Percentiles rank a stretch among this genome's conserved stretches.
Conservation (phyloP, 1,140 invertebrate species). For the Prorops nasuta region DNA sequence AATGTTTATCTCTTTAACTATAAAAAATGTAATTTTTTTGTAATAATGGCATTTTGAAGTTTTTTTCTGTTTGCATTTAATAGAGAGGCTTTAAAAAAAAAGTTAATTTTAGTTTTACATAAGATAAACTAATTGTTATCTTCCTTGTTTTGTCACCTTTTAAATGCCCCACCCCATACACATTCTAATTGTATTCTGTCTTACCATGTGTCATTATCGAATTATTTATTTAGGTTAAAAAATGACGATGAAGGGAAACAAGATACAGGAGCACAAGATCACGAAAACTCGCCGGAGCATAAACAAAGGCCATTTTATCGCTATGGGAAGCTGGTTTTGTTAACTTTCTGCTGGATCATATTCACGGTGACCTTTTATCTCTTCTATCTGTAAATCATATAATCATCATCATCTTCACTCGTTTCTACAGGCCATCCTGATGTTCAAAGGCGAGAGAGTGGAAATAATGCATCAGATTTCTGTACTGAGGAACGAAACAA, state of each 20-base stretch:
- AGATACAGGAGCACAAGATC: conserved; percentile 5
- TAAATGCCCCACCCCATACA: no score
- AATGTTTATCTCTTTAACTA: no score
- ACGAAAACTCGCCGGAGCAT: conserved; percentile 6
- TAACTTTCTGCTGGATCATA: conserved; percentile 38
- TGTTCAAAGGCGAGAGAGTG: conserved; percentile 66
- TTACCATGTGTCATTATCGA: no score
- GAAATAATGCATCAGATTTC: conserved; percentile 62
- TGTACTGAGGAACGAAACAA: conserved; percentile 47
- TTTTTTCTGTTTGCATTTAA: no score
- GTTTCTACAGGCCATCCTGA: conserved; percentile 63
- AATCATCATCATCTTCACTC: neutral
- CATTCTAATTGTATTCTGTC: no score
- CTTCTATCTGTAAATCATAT: neutral
- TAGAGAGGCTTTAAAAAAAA: no score
- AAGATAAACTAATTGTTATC: no score
- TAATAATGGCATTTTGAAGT: no score
- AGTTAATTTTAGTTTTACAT: no score
- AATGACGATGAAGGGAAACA: conserved; percentile 12
- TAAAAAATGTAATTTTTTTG: no score
- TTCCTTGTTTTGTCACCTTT: neutral
- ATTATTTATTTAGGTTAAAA: neutral
- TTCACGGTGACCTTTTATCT: conserved; percentile 35
- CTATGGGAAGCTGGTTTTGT: conserved; percentile 33
- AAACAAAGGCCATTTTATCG: conserved; percentile 29